Percentiles rank a stretch among this genome's conserved stretches.
Evolutionary conservation across 2,113 vertebrate genomes (phyloP).

Genomic region (Lipophrys pholis): DNA sequence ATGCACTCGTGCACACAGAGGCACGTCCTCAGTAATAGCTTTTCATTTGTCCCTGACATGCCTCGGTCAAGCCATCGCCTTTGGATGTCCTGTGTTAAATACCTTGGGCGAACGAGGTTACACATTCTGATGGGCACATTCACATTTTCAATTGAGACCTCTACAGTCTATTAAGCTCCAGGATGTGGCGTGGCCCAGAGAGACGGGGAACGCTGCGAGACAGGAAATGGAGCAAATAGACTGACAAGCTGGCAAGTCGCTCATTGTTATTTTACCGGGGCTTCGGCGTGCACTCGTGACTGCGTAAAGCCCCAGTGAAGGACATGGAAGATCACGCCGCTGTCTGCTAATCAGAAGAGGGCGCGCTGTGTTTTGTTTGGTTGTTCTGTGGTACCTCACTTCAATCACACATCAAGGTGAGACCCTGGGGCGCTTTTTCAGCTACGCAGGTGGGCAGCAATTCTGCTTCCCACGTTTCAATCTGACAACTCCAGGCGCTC

Average conservation of each 20-base stretch:
- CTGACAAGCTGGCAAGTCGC: slow-evolving; percentile 54
- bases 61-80: slow-evolving; percentile 58
- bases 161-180: slow-evolving; percentile 67
- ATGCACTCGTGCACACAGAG: background rate
- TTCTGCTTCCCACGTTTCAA: slow-evolving; percentile 55
- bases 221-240: slow-evolving; percentile 64
- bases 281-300: slow-evolving; percentile 32
- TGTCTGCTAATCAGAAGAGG: slow-evolving; percentile 67
- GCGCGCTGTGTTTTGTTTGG: slow-evolving; percentile 44
- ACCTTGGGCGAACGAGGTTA: slow-evolving; percentile 62
- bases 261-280: slow-evolving; percentile 59
- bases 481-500: slow-evolving; percentile 64
- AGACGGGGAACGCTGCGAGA: slow-evolving; percentile 38
- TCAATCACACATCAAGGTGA: slow-evolving; percentile 64
- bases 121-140: slow-evolving; percentile 62
- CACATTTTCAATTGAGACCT: slow-evolving; percentile 69
- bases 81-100: slow-evolving; percentile 71
- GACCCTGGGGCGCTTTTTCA: slow-evolving; percentile 54
- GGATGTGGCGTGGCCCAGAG: slow-evolving; percentile 50
- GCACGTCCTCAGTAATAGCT: slow-evolving; percentile 67
- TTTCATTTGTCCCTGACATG: slow-evolving; percentile 70
- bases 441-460: slow-evolving; percentile 61
- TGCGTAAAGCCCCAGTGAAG: slow-evolving; percentile 49
- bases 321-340: slow-evolving; percentile 46
- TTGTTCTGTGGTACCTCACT: slow-evolving; percentile 43